Evolutionary conservation across 2,888 invertebrate species (phyloP), one percentile per base, ranked within the genome.

Genomic region (Incurvaria masculella): DNA sequence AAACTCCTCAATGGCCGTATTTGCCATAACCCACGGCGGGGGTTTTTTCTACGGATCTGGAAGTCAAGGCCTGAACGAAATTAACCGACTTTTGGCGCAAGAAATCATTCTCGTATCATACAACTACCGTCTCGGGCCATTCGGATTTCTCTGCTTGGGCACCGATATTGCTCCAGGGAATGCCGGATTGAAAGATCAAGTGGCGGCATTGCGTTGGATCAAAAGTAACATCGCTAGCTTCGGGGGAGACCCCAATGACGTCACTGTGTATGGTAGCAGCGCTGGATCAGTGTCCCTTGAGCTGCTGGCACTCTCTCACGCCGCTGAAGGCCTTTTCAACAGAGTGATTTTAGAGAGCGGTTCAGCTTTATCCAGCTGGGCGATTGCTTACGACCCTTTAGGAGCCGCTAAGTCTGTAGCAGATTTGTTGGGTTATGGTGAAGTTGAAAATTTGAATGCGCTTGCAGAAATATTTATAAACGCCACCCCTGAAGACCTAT

Each of bases 141-240:
- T 50, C 39, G 52, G 52, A 6, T 50, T 50, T 21, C 20, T 52
- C 11, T 52, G 52, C n/a, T 27, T 52, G n/a, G 50, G 52, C 4
- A 52, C 52, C 16, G 42, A 50, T 42, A 47, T 47, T 18, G 39
- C 45, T 16, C 52, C 52, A n/a, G 52, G 52, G 6, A 52, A 52
- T 19, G 52, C 52, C 2, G 52, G 50, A 19, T 11, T 17, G 39
- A 49, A 43, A 38, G 49, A 46, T 38, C 46, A 49, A 42, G 45
- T 49, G n/a, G n/a, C 20, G 11, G 19, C 44, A 44, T 18, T 39
- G 19, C n/a, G 23, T 6, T 47, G 47, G 47, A n/a, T 33, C 14
- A 6, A 33, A 33, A 33, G 14, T 3, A 33, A 33, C 33, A 33
- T 33, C 4, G 11, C 8, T 4, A 6, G 14, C 14, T 33, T 33